Conservation (phyloP, 2,888 invertebrate species). For the Branchipolynoe longqiensis region DNA sequence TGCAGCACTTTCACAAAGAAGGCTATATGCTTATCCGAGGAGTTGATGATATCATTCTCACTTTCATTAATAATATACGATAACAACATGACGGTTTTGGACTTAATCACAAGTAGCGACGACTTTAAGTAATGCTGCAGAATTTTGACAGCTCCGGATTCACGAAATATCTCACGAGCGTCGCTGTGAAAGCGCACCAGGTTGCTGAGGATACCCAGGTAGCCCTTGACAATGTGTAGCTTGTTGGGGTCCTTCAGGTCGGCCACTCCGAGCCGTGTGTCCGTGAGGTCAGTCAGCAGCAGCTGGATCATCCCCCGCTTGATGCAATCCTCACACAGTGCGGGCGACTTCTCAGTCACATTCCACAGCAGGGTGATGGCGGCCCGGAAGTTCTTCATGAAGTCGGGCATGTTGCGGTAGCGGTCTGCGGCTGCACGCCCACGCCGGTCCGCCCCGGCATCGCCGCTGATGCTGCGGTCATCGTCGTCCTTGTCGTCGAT, state of each 20-base stretch:
- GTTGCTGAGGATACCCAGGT: constrained; percentile 76
- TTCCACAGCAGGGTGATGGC: constrained; percentile 61
- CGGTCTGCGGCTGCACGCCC: constrained; percentile 42
- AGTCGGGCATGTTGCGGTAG: constrained; percentile 28
- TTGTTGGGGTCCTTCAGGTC: constrained; percentile 63
- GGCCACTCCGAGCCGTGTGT: constrained; percentile 51
- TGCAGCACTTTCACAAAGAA: constrained; percentile 74
- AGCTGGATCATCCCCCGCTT: constrained; percentile 60
- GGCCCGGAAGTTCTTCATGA: constrained; percentile 63
- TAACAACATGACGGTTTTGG: constrained; percentile 75
- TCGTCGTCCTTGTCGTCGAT: constrained; percentile 52
- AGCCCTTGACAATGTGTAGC: constrained; percentile 71
- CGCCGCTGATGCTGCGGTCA: constrained; percentile 30
- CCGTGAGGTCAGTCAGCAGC: constrained; percentile 61
- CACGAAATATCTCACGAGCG: constrained; percentile 69
- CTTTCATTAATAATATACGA: constrained; percentile 76
- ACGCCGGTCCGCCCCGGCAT: neutral
- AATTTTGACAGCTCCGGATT: constrained; percentile 68
- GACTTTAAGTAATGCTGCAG: constrained; percentile 68
- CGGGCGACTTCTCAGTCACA: constrained; percentile 63
- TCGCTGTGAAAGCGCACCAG: constrained; percentile 70
- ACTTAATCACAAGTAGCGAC: constrained; percentile 70
- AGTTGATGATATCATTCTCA: constrained; percentile 75
- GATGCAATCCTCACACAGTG: constrained; percentile 65
- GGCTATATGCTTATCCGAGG: constrained; percentile 72